Conservation (phyloP, 2,888 invertebrate species). For the Microplitis deprimator region DNA sequence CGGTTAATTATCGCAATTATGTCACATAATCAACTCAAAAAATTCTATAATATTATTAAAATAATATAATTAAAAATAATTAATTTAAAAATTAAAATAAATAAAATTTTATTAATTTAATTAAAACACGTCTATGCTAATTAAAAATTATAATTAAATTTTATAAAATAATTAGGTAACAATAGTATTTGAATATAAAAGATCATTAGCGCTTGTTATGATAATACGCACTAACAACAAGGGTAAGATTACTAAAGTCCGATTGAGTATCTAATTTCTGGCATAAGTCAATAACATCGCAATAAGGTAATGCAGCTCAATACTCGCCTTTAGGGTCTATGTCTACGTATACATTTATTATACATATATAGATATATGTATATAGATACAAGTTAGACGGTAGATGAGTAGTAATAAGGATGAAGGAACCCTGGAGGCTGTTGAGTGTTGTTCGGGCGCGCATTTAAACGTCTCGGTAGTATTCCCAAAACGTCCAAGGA, state of each 20-base stretch:
- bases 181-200: no score
- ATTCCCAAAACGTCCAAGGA: slow-evolving; percentile 27
- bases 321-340: not conserved
- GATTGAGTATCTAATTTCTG: not conserved
- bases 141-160: no score
- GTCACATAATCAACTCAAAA: no score
- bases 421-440: slow-evolving; percentile 13
- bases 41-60: no score
- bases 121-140: no score
- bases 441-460: slow-evolving; percentile 9
- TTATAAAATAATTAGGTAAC: no score
- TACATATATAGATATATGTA: not conserved
- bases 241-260: not conserved
- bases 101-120: no score
- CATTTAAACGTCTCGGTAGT: slow-evolving; percentile 19
- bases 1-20: no score
- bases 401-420: not conserved
- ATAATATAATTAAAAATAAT: no score
- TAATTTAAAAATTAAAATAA: no score
- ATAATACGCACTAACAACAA: not conserved
- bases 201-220: not conserved
- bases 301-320: not conserved
- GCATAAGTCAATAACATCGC: not conserved
- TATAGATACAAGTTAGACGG: not conserved
- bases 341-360: not conserved